Evolutionary conservation across 2,888 invertebrate species (phyloP), one percentile per base, ranked within the genome.

Genomic region (Plagodis dolabraria): DNA sequence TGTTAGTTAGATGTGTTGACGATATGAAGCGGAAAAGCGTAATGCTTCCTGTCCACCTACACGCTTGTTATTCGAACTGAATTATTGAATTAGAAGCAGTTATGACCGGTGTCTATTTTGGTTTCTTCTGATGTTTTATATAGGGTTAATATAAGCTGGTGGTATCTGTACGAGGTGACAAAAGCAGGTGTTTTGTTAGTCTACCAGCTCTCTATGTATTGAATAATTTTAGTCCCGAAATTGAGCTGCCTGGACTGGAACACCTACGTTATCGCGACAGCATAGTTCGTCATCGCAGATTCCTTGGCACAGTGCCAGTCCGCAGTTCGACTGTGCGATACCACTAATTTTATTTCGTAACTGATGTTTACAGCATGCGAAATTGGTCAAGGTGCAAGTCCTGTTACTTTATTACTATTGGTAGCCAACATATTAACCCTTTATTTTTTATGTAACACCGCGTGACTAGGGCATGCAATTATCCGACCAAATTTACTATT

Each of bases 321-420:
- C 68, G 66, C 76, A 77, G 75, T 67, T 72, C 69, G 68, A 69
- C 70, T 77, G 71, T 78, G 74, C 77, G 76, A 83, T 83, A 80
- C 70, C 77, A 84, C 77, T 80, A 77, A 85, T 85, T 85, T 88
- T 81, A 85, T 89, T 88, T 85, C 80, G 84, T 86, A 86, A 88
- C 84, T 77, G 77, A 65, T 89, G 89, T 89, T 87, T 88, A 89
- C 85, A 84, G 80, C 77, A 70, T 71, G 76, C 80, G 79, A 81
- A 84, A 83, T 64, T 84, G 83, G 82, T 84, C 87, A 86, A 88
- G 89, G 87, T 79, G 69, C 69, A 64, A 34, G 47, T 42, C 11
- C 33, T 60, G 47, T 44, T 57, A 44, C 12, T 45, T 38, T 49
- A 49, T 43, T 12, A 34, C 34, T 46, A 5, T 46, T 34, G 34